A percentile compares a stretch with the other conserved stretches of the same genome.
phyloP scores from a whole-genome alignment of 2,113 vertebrate genomes.

The Cebus imitator region DNA sequence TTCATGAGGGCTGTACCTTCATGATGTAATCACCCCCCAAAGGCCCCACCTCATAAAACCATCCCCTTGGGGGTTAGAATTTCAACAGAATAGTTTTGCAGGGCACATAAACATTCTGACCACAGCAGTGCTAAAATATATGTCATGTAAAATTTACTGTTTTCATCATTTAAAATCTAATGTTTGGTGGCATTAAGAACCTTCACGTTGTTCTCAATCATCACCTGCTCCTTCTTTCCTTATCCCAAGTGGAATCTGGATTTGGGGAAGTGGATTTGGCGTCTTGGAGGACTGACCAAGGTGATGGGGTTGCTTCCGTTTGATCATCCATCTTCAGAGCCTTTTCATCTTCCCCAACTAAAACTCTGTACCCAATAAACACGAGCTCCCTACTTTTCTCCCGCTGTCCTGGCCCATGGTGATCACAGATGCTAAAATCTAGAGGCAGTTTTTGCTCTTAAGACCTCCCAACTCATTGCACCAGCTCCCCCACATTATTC shows the following conservation, averaged over 20 bases:
- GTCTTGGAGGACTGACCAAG: not conserved
- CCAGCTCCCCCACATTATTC: not conserved
- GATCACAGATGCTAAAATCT: not conserved
- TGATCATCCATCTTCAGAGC: not conserved
- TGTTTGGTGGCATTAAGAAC: no score
- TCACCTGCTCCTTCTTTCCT: not conserved
- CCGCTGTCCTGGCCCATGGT: fast-evolving
- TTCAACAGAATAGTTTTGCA: not conserved
- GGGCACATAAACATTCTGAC: not conserved
- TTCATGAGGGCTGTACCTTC: not conserved
- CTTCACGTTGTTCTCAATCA: no score
- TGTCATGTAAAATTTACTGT: not conserved
- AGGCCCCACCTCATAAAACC: not conserved
- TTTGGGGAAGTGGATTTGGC: not conserved
- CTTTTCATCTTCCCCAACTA: not conserved
- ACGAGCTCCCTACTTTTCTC: no score
- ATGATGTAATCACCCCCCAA: not conserved
- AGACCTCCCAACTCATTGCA: not conserved
- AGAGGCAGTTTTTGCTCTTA: not conserved
- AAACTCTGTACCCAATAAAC: not conserved
- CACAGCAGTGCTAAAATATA: not conserved
- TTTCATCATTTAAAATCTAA: not conserved
- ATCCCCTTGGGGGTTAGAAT: not conserved
- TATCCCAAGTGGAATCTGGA: not conserved
- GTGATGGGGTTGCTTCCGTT: no score